These are phyloP conservation scores for Calliopsis andreniformis DNA, from an alignment of 1,140 invertebrate species.

Conservation along the genomic window DNA sequence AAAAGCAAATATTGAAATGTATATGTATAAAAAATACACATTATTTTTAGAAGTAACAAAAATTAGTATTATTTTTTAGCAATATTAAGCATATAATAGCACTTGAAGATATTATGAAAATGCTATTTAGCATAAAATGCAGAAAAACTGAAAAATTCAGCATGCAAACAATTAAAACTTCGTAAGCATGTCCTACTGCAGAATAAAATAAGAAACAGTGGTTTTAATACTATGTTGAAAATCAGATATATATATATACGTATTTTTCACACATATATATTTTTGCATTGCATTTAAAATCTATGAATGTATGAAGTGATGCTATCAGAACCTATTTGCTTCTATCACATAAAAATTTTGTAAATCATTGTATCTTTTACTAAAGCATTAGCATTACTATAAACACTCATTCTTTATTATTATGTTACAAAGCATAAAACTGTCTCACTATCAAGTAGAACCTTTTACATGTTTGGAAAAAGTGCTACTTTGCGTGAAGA, in stretches of 20 bases:
- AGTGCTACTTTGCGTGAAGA: constrained; percentile 1
- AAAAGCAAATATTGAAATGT: too few relatives aligned
- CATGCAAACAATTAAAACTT: constrained; percentile 46
- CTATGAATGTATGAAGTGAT: neutral
- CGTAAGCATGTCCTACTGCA: constrained; percentile 24
- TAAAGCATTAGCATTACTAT: neutral
- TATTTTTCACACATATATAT: constrained; percentile 16
- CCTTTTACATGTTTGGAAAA: neutral
- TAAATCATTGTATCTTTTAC: constrained; percentile 15
- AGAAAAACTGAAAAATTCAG: constrained; percentile 34
- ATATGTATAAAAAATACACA: neutral
- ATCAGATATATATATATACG: constrained; percentile 55
- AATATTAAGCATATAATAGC: constrained; percentile 20
- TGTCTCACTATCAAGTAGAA: neutral
- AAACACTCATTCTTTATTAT: neutral
- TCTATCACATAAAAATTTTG: constrained; percentile 20
- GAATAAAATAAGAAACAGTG: constrained; percentile 47
- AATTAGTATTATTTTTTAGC: too few relatives aligned
- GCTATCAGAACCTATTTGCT: constrained; percentile 1
- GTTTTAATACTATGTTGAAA: constrained; percentile 45
- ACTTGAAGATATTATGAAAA: constrained; percentile 14
- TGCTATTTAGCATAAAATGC: constrained; percentile 3
- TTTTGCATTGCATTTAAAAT: neutral
- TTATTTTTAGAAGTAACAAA: neutral
- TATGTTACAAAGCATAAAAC: constrained; percentile 3